Conservation (phyloP, 2,888 invertebrate species). For the Oxycera nigricornis region DNA sequence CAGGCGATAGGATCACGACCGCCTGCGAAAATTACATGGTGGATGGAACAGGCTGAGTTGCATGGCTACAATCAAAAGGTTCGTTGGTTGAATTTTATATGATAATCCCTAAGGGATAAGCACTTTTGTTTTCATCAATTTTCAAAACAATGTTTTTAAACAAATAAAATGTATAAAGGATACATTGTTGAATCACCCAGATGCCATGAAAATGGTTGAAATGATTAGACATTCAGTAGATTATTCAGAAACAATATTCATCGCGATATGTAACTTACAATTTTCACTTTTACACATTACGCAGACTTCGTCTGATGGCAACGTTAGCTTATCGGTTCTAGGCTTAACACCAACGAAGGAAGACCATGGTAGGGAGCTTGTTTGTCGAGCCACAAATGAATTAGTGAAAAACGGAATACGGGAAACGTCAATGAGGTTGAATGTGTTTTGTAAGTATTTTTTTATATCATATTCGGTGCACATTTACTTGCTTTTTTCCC, state of each 20-base stretch:
- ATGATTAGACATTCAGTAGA: too few relatives aligned
- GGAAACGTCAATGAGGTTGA: slow-evolving; percentile 81
- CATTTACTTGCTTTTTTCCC: too few relatives aligned
- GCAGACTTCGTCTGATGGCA: slow-evolving; percentile 81
- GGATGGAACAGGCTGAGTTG: slow-evolving; percentile 76
- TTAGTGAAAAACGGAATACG: slow-evolving; percentile 74
- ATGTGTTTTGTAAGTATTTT: slow-evolving; percentile 83
- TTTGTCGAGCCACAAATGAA: slow-evolving; percentile 82
- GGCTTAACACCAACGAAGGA: slow-evolving; percentile 77
- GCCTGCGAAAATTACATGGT: slow-evolving; percentile 86
- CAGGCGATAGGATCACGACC: slow-evolving; percentile 85
- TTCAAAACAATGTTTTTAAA: too few relatives aligned
- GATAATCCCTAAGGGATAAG: too few relatives aligned
- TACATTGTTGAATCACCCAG: too few relatives aligned
- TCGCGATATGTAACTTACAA: too few relatives aligned
- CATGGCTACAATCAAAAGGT: slow-evolving; percentile 62
- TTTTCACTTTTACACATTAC: slow-evolving; percentile 44
- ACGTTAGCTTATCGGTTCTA: slow-evolving; percentile 79
- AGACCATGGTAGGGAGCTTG: slow-evolving; percentile 80
- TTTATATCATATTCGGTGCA: too few relatives aligned
- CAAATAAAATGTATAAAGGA: too few relatives aligned
- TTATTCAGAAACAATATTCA: too few relatives aligned
- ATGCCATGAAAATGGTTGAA: too few relatives aligned
- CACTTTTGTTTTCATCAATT: too few relatives aligned
- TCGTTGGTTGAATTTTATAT: too few relatives aligned